phyloP scores from a whole-genome alignment of 2,888 invertebrate genomes.

The Poecilus cupreus region DNA sequence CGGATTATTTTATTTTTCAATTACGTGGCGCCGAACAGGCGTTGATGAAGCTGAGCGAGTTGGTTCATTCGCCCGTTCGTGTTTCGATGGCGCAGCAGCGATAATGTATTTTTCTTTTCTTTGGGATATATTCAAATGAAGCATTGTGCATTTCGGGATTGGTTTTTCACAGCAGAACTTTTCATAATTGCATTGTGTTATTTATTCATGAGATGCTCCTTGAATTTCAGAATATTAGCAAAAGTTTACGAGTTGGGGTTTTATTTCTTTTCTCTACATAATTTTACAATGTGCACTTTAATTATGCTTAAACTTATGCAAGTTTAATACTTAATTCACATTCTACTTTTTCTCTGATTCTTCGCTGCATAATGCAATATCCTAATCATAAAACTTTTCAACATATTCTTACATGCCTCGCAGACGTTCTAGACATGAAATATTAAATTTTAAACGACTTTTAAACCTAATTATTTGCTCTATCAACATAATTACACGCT shows the following conservation, averaged over 20 bases:
- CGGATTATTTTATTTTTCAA: slow-evolving; percentile 40
- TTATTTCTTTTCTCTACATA: slow-evolving; percentile 51
- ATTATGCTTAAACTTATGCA: slow-evolving; percentile 58
- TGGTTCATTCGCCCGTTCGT: too few relatives aligned
- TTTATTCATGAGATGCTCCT: slow-evolving; percentile 60
- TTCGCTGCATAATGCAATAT: slow-evolving; percentile 46
- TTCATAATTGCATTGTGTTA: slow-evolving; percentile 60
- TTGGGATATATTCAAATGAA: slow-evolving; percentile 53
- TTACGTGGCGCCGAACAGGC: not conserved
- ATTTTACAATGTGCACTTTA: slow-evolving; percentile 59
- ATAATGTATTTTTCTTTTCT: slow-evolving; percentile 3
- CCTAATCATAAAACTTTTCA: slow-evolving; percentile 30
- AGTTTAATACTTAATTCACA: slow-evolving; percentile 59
- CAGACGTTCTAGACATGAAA: not conserved
- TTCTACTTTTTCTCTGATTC: slow-evolving; percentile 51
- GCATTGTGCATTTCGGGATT: slow-evolving; percentile 53
- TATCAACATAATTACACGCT: not conserved
- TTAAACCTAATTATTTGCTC: not conserved
- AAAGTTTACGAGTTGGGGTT: slow-evolving; percentile 57
- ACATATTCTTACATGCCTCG: slow-evolving; percentile 31
- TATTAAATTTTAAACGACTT: not conserved
- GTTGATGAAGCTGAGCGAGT: not conserved
- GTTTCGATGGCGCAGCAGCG: not conserved
- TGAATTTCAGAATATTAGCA: slow-evolving; percentile 59
- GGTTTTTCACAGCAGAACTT: slow-evolving; percentile 56